Evolutionary conservation across 2,797 vertebrate species (phyloP).

Genomic region (Crypturellus tataupa): DNA sequence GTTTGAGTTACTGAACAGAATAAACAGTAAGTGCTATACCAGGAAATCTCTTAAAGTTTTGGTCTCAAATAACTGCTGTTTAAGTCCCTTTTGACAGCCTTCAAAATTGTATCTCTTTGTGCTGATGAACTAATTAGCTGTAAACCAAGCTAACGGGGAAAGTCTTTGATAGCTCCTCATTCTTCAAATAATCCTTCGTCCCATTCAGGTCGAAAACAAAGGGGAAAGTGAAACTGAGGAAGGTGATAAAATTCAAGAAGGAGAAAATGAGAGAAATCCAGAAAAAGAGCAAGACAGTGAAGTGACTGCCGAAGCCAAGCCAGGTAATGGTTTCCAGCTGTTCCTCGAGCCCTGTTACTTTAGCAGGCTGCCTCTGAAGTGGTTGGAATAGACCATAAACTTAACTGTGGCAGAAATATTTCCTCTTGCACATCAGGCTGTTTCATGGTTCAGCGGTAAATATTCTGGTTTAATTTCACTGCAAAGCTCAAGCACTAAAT

Average conservation of each 20-base stretch:
- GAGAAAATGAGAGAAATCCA: conserved; percentile 73
- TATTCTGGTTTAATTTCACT: not conserved
- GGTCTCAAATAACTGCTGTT: accelerated
- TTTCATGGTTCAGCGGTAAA: not conserved
- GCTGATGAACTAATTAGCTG: not conserved
- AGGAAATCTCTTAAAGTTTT: not conserved
- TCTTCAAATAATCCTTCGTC: not conserved
- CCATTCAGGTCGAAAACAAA: conserved; percentile 78
- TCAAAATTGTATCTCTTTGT: not conserved
- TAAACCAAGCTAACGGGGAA: accelerated
- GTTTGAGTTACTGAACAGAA: not conserved
- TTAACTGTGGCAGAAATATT: not conserved
- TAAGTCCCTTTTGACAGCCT: not conserved
- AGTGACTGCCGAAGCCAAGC: conserved; percentile 66
- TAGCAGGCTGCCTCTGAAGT: not conserved
- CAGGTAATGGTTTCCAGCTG: conserved; percentile 69
- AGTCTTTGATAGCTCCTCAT: not conserved
- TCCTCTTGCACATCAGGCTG: not conserved
- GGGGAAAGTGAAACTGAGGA: conserved; percentile 76
- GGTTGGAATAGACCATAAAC: not conserved
- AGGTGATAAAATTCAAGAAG: conserved; percentile 76
- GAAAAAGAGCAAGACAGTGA: conserved; percentile 80
- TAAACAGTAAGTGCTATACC: no score
- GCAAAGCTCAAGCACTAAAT: not conserved
- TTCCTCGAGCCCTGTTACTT: not conserved